These are phyloP conservation scores for Plebejus melissa DNA, from an alignment of 2,888 invertebrate species.

Conservation along the genomic window DNA sequence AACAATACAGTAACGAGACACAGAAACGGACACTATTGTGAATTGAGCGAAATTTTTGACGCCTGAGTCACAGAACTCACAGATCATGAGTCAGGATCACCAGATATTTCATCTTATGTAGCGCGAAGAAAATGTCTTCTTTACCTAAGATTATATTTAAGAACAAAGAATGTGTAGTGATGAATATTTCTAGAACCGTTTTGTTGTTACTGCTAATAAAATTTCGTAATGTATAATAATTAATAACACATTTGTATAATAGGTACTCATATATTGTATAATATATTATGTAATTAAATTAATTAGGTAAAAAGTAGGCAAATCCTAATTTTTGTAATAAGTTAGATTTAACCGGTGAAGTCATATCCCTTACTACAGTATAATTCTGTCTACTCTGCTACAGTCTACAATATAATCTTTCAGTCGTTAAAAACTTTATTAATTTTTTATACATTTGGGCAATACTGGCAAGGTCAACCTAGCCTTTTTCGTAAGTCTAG, in stretches of 20 bases:
- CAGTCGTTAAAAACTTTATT: too few relatives aligned
- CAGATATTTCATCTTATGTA: slow-evolving; percentile 46
- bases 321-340: too few relatives aligned
- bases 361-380: too few relatives aligned
- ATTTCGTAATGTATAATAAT: not conserved
- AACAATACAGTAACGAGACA: slow-evolving; percentile 7
- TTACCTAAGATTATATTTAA: not conserved
- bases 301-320: too few relatives aligned
- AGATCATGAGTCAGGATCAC: slow-evolving; percentile 61
- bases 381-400: too few relatives aligned
- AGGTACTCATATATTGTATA: too few relatives aligned
- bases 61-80: slow-evolving; percentile 71
- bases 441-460: not conserved
- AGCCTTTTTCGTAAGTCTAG: slow-evolving; percentile 41
- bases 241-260: too few relatives aligned
- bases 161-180: not conserved
- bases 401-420: too few relatives aligned
- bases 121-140: not conserved
- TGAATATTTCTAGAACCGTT: not conserved
- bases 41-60: slow-evolving; percentile 71
- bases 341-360: too few relatives aligned
- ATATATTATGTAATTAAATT: too few relatives aligned
- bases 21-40: slow-evolving; percentile 34
- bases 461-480: slow-evolving; percentile 46
- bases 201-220: not conserved